phyloP scores from a whole-genome alignment of 2,888 invertebrate genomes.

The Amiota minor region DNA sequence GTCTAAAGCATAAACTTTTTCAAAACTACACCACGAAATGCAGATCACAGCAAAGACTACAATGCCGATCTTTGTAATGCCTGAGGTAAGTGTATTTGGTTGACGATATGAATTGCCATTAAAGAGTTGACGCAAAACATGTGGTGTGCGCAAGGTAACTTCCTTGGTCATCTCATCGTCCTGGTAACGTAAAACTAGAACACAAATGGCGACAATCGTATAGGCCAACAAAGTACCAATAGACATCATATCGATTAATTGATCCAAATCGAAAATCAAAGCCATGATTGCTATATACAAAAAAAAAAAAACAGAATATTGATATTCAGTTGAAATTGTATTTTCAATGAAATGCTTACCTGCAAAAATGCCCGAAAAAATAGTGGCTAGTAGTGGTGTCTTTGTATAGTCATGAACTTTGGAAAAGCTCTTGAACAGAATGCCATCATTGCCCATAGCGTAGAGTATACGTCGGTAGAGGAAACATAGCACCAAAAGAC shows the following conservation, averaged over 20 bases:
- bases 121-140: constrained; percentile 77
- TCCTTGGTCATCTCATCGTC: constrained; percentile 66
- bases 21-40: constrained; percentile 63
- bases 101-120: constrained; percentile 82
- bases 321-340: constrained; percentile 17
- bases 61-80: constrained; percentile 79
- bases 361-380: constrained; percentile 83
- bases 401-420: constrained; percentile 82
- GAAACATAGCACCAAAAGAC: constrained; percentile 89
- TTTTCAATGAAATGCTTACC: constrained; percentile 74
- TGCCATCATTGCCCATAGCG: constrained; percentile 92
- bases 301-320: constrained; percentile 43
- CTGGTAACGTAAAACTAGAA: constrained; percentile 86
- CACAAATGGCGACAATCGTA: constrained; percentile 92
- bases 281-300: constrained; percentile 82
- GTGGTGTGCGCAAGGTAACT: constrained; percentile 63
- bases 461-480: constrained; percentile 88
- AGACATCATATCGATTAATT: constrained; percentile 97
- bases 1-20: constrained; percentile 51
- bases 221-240: constrained; percentile 93
- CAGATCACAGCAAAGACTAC: constrained; percentile 76
- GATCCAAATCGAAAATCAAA: constrained; percentile 89
- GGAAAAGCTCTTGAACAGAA: constrained; percentile 84
- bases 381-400: constrained; percentile 86
- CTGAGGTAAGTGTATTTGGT: constrained; percentile 79